Base-by-base conservation (phyloP, 2,888 invertebrate species). In the Kryphioiulus occultus region DNA sequence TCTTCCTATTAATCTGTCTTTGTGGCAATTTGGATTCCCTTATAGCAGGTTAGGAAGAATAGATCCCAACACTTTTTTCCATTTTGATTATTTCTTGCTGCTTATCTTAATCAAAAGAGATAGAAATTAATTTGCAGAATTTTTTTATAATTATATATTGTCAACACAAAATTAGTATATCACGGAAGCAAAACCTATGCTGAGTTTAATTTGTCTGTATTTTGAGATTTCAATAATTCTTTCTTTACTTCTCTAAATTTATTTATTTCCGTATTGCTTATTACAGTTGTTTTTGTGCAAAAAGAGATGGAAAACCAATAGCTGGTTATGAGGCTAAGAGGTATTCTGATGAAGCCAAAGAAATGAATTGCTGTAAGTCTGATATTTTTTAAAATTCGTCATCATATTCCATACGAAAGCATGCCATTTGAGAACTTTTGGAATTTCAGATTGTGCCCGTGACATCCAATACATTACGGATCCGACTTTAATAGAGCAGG, bases 391-490 rank as follows among this genome's bases (percentile, higher is more conserved):
- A 30, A 1, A 10, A 82, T 82, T 26, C 19, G 9, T 35, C 19
- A 84, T 84, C 5, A 35, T 68, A 68, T 39, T 84, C 1, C n/a
- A 7, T 26, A 84, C 9, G 0, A 26, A 30, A 83, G 39, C 47
- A 10, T 47, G 15, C 4, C 47, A 47, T 47, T 47, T 47, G 4
- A 0, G 26, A 47, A 47, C 12, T 17, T 47, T 5, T 5, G 15
- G 15, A 30, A 32, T 84, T 84, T 22, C 91, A 95, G 95, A 94
- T 91, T 95, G 95, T 90, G 94, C 95, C 0, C 91, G 93, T 90
- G 88, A 88, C 9, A 53, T 17, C 19, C 22, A 47, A 30, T 86
- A 68, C 22, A 32, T 86, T 68, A 53, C 78, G 0, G 86, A 86
- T 30, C 86, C 86, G 5, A 35, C 32, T 19, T 35, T 86, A 32